These are phyloP conservation scores for Acrocephalus scirpaceus DNA, from an alignment of 2,797 vertebrate genomes.

Conservation along the genomic window DNA sequence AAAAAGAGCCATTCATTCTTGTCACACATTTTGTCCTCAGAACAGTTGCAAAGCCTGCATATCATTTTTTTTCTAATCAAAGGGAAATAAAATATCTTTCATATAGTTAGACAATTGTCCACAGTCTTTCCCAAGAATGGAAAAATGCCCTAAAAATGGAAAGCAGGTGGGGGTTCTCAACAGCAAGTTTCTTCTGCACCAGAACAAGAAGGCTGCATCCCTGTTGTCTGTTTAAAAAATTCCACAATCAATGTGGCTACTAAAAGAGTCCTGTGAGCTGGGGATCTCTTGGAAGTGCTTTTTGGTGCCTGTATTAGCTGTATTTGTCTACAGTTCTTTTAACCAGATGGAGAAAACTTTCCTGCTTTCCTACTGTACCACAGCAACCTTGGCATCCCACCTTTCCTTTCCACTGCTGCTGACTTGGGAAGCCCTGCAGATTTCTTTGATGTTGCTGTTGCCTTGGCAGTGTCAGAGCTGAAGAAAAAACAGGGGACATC, in stretches of 20 bases:
- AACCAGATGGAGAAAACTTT: neutral
- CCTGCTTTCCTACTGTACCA: neutral
- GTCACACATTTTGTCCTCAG: conserved; percentile 60
- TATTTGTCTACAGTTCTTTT: neutral
- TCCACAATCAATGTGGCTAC: neutral
- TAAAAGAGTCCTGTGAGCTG: neutral
- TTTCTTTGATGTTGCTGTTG: neutral
- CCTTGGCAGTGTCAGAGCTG: neutral
- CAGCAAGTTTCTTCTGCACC: neutral
- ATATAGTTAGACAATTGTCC: conserved; percentile 56
- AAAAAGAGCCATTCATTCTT: conserved; percentile 42
- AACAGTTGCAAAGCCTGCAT: conserved; percentile 65
- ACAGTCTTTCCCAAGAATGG: conserved; percentile 42
- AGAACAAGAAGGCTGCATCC: neutral
- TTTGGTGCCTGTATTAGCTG: neutral
- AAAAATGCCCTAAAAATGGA: conserved; percentile 47
- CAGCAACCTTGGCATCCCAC: neutral
- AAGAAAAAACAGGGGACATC: neutral
- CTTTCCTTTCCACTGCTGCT: neutral
- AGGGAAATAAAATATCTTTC: conserved; percentile 69
- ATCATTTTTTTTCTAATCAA: conserved; percentile 53
- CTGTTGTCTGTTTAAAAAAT: neutral
- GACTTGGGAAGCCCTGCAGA: neutral
- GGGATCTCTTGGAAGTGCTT: neutral
- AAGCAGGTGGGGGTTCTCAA: conserved; percentile 45